Base-by-base conservation (phyloP, 2,113 vertebrate genomes). In the Ammodytes marinus region DNA sequence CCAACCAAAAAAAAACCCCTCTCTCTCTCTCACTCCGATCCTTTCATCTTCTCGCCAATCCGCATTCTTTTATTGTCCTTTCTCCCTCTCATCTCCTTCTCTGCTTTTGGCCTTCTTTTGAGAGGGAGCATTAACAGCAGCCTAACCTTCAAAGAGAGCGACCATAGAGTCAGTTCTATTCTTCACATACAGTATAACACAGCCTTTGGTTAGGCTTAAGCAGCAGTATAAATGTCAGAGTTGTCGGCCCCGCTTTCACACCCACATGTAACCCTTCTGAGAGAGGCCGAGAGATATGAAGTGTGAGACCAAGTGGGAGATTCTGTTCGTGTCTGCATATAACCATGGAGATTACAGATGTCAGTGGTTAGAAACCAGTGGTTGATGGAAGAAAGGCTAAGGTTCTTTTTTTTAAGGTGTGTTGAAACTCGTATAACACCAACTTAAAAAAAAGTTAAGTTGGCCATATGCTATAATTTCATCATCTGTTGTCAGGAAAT, bases 121-220 rank as follows among this genome's bases (percentile, higher is more conserved):
- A 83, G 77, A 74, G 45, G 1, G 43, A 74, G 80, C 86, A 75
- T 86, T 89, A 89, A 74, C 55, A 61, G 64, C 75, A 69, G 72
- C 65, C 74, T 83, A 79, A 91, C 88, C 93, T 88, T 94, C 91
- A 94, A 90, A 92, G 83, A 67, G 8, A 71, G 68, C 57, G 76
- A 90, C 89, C 77, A 79, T 15, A 82, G 75, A 52, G 74, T 27
- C 27, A 69, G 74, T 60, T 73, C 37, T 58, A 58, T 60, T 76
- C 83, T 37, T 82, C 77, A 82, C 80, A 69, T 80, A 71, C 66
- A 80, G 66, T 80, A 80, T 40, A 84, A 49, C 69, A 11, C 45
- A 57, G 69, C 83, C 86, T 83, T 92, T 80, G 60, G 83, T 81
- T 60, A 8, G 84, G 54, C 78, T 72, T 81, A 64, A 52, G 57